A percentile compares a stretch with the other conserved stretches of the same genome.
Conservation (phyloP, 2,797 vertebrate genomes). For the Notoglanidium macrostoma region DNA sequence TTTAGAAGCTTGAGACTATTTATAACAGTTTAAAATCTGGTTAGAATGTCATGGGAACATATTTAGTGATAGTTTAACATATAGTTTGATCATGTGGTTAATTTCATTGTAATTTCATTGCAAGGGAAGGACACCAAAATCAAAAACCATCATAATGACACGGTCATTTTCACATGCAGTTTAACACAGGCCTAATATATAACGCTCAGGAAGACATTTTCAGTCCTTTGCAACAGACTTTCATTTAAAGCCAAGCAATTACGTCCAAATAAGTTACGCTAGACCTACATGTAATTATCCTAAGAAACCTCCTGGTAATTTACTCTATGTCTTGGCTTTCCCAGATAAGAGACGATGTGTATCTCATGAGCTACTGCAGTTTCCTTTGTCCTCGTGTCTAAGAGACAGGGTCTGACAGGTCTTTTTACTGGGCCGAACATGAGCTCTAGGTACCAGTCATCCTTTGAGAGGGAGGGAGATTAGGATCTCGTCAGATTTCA, state of each 20-base stretch:
- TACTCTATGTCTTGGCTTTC: conserved; percentile 40
- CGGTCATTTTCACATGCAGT: conserved; percentile 47
- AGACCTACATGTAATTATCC: conserved; percentile 43
- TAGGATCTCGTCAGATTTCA: conserved; percentile 42
- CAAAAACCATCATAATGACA: conserved; percentile 57
- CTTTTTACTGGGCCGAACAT: conserved; percentile 39
- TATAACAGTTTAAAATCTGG: conserved; percentile 80
- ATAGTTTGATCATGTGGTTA: conserved; percentile 57
- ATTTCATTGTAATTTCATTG: conserved; percentile 52
- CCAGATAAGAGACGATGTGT: conserved; percentile 43
- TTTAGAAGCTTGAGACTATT: conserved; percentile 72
- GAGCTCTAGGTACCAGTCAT: conserved; percentile 26
- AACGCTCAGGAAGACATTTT: conserved; percentile 62
- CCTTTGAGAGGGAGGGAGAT: conserved; percentile 37
- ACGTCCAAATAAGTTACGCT: conserved; percentile 14
- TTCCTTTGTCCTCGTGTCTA: conserved; percentile 39
- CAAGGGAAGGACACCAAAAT: conserved; percentile 56
- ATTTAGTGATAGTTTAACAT: conserved; percentile 75
- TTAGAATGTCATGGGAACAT: conserved; percentile 74
- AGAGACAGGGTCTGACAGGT: conserved; percentile 42
- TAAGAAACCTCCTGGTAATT: conserved; percentile 39
- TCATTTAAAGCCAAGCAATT: conserved; percentile 32
- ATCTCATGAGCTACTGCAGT: conserved; percentile 36
- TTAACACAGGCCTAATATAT: conserved; percentile 48
- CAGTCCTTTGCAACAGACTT: conserved; percentile 47